These are phyloP conservation scores for Macropis europaea DNA, from an alignment of 2,888 invertebrate genomes.

Conservation along the genomic window DNA sequence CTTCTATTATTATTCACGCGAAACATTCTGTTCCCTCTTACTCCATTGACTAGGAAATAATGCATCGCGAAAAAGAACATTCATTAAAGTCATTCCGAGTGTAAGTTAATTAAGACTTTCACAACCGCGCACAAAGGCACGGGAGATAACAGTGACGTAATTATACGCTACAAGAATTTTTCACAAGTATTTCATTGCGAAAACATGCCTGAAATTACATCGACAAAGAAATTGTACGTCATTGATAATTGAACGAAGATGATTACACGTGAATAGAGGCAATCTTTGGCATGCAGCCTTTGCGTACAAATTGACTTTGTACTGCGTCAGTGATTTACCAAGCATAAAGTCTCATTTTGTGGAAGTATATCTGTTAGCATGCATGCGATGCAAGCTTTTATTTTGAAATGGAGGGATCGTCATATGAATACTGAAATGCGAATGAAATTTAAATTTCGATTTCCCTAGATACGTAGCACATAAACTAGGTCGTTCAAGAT, in stretches of 20 bases:
- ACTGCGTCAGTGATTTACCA: neutral
- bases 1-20: no score
- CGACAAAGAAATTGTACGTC: neutral
- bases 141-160: neutral
- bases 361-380: neutral
- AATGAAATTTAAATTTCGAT: no score
- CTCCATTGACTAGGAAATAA: neutral
- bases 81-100: neutral
- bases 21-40: neutral
- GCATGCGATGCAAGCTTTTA: no score
- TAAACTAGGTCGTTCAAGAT: no score
- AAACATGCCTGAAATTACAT: neutral
- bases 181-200: neutral
- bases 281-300: neutral
- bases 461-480: no score
- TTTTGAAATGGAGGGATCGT: no score
- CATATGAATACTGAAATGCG: no score
- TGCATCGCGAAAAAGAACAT: neutral
- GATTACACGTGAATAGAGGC: neutral
- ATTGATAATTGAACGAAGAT: neutral
- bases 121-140: neutral
- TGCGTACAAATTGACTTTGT: neutral
- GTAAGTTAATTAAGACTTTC: neutral
- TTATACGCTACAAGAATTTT: neutral
- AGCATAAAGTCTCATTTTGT: neutral